These are phyloP conservation scores for Sepioteuthis lessoniana DNA, from an alignment of 2,888 invertebrate species.

Conservation along the genomic window DNA sequence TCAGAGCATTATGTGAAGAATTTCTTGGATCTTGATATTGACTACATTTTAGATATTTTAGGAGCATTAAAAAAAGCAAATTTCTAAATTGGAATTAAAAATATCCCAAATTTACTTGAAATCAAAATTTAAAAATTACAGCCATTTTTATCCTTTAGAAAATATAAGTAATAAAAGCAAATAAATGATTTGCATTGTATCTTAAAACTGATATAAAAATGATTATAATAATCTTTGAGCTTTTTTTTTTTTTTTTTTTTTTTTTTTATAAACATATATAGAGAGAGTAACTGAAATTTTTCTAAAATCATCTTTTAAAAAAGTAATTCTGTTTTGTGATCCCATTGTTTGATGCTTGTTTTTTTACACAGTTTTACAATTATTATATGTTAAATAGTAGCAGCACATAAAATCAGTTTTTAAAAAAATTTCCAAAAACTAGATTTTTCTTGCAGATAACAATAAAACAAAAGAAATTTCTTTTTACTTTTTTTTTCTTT, in stretches of 20 bases:
- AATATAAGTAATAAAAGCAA: background rate
- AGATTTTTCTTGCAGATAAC: background rate
- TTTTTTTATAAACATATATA: too few relatives aligned
- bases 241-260: too few relatives aligned
- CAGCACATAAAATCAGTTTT: background rate
- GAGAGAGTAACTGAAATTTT: background rate
- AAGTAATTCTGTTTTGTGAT: too few relatives aligned
- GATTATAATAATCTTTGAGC: background rate
- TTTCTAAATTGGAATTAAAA: background rate
- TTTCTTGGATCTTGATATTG: background rate
- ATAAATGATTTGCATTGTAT: background rate
- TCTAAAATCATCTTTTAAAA: background rate
- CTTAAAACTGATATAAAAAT: background rate
- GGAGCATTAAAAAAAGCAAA: background rate
- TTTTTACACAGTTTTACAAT: background rate
- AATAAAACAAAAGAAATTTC: too few relatives aligned
- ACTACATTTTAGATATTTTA: background rate
- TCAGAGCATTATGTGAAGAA: background rate
- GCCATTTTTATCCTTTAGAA: background rate
- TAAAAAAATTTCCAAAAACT: background rate
- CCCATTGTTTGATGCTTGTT: background rate
- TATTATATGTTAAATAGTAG: background rate
- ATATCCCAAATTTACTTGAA: background rate
- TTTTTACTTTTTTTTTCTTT: too few relatives aligned
- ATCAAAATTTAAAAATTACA: background rate